These are phyloP conservation scores for Caenorhabditis panamensis DNA, from an alignment of 2,888 invertebrate species.

Conservation along the genomic window DNA sequence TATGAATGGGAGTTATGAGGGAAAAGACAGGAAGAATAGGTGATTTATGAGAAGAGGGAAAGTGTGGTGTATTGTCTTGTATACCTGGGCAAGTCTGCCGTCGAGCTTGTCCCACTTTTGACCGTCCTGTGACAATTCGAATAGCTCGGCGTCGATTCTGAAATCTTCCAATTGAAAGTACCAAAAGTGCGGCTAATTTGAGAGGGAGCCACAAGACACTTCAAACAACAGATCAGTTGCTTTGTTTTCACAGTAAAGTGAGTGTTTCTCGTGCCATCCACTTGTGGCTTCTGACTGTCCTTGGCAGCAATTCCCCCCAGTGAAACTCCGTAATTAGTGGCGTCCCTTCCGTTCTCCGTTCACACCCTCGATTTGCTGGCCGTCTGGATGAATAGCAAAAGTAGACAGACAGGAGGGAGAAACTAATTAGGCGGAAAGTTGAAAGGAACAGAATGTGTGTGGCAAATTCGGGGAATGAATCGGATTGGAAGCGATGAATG, in stretches of 20 bases:
- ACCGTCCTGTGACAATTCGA: constrained; percentile 61
- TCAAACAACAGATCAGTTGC: neutral
- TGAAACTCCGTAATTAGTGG: constrained; percentile 13
- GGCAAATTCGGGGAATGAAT: neutral
- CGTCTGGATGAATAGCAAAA: neutral
- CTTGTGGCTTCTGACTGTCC: constrained; percentile 15
- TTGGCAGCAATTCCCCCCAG: constrained; percentile 7
- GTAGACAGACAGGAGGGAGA: neutral
- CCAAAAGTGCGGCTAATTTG: neutral
- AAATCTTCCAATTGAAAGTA: constrained; percentile 15
- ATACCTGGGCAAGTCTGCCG: constrained; percentile 44
- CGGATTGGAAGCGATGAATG: neutral
- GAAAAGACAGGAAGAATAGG: neutral
- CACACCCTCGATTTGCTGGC: neutral
- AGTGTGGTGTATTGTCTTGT: neutral
- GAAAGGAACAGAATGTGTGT: constrained; percentile 5
- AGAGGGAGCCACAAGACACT: neutral
- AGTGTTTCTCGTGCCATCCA: constrained; percentile 9
- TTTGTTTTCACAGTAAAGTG: neutral
- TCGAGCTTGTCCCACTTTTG: constrained; percentile 60
- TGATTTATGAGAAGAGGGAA: neutral
- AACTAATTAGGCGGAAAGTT: constrained; percentile 23
- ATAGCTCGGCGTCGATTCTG: constrained; percentile 63
- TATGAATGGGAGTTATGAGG: neutral
- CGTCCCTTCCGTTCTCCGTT: neutral